These are phyloP conservation scores for Pimpla rufipes DNA, from an alignment of 2,888 invertebrate genomes.

Conservation along the genomic window DNA sequence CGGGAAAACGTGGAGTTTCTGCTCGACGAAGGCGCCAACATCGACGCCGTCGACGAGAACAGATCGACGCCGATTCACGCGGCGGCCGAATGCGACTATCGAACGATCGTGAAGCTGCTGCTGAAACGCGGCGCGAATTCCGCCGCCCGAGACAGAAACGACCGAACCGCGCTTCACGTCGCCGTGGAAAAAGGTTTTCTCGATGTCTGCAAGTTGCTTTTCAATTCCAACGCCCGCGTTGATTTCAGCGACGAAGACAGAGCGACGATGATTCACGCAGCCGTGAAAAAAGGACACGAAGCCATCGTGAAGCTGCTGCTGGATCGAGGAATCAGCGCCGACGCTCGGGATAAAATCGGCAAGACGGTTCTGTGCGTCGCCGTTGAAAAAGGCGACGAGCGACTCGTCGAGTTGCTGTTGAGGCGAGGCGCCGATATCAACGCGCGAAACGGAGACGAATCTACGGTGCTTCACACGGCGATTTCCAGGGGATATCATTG, in stretches of 20 bases:
- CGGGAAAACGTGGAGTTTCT: slow-evolving; percentile 5
- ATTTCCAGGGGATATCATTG: background rate
- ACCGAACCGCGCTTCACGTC: slow-evolving; percentile 3
- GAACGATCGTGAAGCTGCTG: background rate
- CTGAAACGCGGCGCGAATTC: slow-evolving; percentile 9
- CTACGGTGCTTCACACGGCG: background rate
- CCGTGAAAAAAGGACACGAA: background rate
- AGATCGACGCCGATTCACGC: slow-evolving; percentile 10
- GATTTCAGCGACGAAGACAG: background rate
- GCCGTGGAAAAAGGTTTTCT: background rate
- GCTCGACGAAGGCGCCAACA: slow-evolving; percentile 1
- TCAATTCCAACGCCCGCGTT: background rate
- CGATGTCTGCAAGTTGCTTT: background rate
- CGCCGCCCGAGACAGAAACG: background rate
- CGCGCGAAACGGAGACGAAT: background rate
- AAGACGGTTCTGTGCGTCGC: background rate
- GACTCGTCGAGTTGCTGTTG: slow-evolving; percentile 1
- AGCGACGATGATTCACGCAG: background rate
- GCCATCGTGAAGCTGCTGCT: background rate
- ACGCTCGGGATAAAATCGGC: background rate
- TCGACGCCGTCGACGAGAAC: slow-evolving; percentile 14
- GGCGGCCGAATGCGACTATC: background rate
- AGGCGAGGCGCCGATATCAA: background rate
- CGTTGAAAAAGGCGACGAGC: background rate
- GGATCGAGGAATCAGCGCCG: background rate